Base-by-base conservation (phyloP, 2,888 invertebrate genomes). In the Miltochrista miniata region DNA sequence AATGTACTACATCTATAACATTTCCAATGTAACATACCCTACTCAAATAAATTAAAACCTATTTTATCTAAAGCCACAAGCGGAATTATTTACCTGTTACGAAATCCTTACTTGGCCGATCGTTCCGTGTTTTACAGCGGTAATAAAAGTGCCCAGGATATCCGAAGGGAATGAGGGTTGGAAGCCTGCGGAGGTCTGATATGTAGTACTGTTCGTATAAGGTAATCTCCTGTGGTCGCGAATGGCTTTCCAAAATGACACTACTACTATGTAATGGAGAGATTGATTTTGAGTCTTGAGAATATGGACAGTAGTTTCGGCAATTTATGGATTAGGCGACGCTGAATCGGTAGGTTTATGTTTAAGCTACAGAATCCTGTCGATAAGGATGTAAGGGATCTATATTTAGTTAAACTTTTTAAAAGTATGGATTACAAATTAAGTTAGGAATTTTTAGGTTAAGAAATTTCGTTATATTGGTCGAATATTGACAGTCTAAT, bases 111-210 rank as follows among this genome's bases (percentile, higher is more conserved):
- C 57, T 60, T 51, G 48, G 49, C 34, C 56, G 54, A 52, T 60
- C 67, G 61, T 66, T 59, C 54, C 48, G 62, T 75, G 73, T 79
- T 81, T 81, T 79, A 81, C 79, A 75, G 60, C 69, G 63, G 71
- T 68, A 73, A 79, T 81, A 81, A 81, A 81, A 77, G 68, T 68
- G 59, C 67, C 65, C 70, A 63, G 72, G 69, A 68, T 67, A 71
- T 72, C 67, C 69, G 53, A 68, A 55, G 60, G 61, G 71, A 73
- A 71, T 64, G 68, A 69, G 67, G 64, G 66, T 76, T 58, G 51
- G 64, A 62, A 73, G 74, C 68, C 77, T 74, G 72, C 56, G 69
- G 68, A 69, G 70, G 52, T 58, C 59, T 70, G 74, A 79, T 79
- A 79, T 60, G 72, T 54, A 64, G 68, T 65, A 65, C 67, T 50